Conservation (phyloP, 2,888 invertebrate species). For the Metellina segmentata region DNA sequence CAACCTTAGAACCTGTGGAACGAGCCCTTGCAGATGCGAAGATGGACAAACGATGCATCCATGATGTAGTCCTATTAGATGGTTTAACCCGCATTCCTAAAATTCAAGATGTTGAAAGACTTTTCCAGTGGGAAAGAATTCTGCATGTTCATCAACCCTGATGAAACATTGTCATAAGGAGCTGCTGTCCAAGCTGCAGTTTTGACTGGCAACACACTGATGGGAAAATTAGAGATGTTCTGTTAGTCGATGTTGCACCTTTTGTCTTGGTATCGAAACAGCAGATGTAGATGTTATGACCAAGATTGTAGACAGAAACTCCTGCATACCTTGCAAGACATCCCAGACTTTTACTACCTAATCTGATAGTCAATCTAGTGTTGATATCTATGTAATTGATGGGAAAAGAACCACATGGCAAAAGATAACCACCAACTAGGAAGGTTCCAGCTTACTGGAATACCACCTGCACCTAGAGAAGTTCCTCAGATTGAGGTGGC, state of each 20-base stretch:
- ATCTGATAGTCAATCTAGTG: constrained; percentile 94
- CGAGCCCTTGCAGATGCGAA: constrained; percentile 89
- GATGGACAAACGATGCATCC: constrained; percentile 88
- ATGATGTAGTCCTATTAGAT: constrained; percentile 91
- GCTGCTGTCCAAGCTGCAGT: constrained; percentile 89
- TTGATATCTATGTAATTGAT: constrained; percentile 90
- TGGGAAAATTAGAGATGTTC: constrained; percentile 87
- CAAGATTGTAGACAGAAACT: constrained; percentile 90
- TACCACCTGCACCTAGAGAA: constrained; percentile 92
- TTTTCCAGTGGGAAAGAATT: constrained; percentile 88
- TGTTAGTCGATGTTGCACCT: constrained; percentile 90
- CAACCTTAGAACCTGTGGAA: constrained; percentile 89
- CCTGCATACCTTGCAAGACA: constrained; percentile 89
- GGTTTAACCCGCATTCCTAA: constrained; percentile 91
- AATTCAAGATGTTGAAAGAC: constrained; percentile 87
- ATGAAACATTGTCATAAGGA: constrained; percentile 91
- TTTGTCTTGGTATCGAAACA: constrained; percentile 84
- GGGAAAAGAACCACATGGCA: constrained; percentile 92
- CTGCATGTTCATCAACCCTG: constrained; percentile 88
- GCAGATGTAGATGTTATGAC: constrained; percentile 86
- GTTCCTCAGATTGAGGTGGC: constrained; percentile 89
- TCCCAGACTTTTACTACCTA: constrained; percentile 92
- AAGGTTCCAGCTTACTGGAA: constrained; percentile 83
- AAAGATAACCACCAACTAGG: constrained; percentile 91
- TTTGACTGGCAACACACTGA: constrained; percentile 82